Base-by-base conservation (phyloP, 1,140 invertebrate genomes). In the Babylonia areolata region DNA sequence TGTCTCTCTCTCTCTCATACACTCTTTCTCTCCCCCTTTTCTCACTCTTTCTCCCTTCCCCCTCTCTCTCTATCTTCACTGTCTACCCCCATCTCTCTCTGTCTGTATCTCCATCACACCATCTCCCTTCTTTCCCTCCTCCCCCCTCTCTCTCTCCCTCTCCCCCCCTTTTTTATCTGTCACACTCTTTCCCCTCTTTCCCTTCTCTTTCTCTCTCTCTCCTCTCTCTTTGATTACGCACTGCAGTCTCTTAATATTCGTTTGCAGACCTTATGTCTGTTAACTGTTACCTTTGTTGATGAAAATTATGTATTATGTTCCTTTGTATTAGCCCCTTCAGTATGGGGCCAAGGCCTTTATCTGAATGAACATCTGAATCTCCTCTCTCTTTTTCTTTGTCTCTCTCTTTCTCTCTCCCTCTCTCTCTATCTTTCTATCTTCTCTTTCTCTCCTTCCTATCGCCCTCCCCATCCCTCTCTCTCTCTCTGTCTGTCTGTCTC, bases 21-120 rank as follows among this genome's bases (percentile, higher is more conserved):
- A 99, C 94, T 81, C 99, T 95, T 0, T 99, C 99, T 1, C 99
- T 99, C 20, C 99, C 99, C 93, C 99, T 99, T 28, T 99, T 97
- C 85, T 99, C 94, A 0, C 97, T 97, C 91, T 99, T 97, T 85
- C 99, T 96, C 88, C 99, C 96, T 94, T 98, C 97, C 28, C 88
- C 94, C 46, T 64, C 58, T 64, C 58, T 64, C 58, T 64, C 58
- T 64, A 6, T 64, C 58, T 20, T 15, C 58, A 12, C 58, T 64
- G 9, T 64, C 58, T 64, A 17, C 58, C 28, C 20, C 28, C 20
- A 6, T 64, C 58, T 6, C 42, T 15, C 42, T 46, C 42, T 46
- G 5, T 15, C 42, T 46, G 5, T 15, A 6, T 15, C 15, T 15
- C 15, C 42, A 3, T 64, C 58, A 12, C 58, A 12, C 58, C 23